These are phyloP conservation scores for Parus major DNA, from an alignment of 2,113 vertebrate genomes.

Conservation along the genomic window DNA sequence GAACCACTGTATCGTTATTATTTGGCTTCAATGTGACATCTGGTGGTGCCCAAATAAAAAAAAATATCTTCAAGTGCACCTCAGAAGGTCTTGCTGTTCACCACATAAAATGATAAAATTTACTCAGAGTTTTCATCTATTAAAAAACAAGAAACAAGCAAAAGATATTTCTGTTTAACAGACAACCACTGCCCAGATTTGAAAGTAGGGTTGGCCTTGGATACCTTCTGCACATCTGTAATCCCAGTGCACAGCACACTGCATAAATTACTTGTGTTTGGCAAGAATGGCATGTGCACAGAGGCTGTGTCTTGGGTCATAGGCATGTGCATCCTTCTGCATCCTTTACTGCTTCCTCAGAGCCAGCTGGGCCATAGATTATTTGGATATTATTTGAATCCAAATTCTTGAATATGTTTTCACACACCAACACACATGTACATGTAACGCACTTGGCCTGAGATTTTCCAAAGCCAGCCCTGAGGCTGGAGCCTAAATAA, in stretches of 20 bases:
- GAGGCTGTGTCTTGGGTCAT: background rate
- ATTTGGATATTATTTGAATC: background rate
- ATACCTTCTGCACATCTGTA: background rate
- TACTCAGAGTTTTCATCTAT: background rate
- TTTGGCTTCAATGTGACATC: background rate
- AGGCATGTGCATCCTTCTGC: background rate
- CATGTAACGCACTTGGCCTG: background rate
- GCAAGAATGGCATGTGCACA: background rate
- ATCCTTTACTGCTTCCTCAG: background rate
- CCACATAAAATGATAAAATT: background rate
- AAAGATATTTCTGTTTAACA: background rate
- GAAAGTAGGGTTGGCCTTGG: background rate
- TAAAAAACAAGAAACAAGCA: background rate
- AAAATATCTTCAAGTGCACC: background rate
- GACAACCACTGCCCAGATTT: background rate
- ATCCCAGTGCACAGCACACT: background rate
- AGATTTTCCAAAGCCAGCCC: background rate
- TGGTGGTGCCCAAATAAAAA: background rate
- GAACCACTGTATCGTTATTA: background rate
- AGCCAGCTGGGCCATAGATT: background rate
- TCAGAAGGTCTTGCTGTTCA: background rate
- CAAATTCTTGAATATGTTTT: background rate
- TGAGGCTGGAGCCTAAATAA: background rate
- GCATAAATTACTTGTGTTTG: background rate
- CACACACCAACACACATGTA: background rate